Conservation (phyloP, 1,140 invertebrate species). For the Ceratina japonica region DNA sequence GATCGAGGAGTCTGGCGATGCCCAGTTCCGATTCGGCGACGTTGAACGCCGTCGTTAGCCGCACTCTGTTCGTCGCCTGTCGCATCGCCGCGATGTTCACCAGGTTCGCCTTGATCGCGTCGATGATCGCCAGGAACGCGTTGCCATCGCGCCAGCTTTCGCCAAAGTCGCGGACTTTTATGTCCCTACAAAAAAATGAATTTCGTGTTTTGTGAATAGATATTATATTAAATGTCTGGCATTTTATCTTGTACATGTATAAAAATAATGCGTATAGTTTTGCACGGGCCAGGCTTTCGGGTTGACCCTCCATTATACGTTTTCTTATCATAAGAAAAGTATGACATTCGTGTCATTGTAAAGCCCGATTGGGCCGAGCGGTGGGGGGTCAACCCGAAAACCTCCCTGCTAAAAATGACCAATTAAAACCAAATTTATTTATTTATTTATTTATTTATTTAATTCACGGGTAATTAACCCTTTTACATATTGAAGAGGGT, state of each 20-base stretch:
- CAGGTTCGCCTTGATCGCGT: conserved; percentile 95
- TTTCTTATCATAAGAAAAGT: no score
- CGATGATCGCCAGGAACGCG: conserved; percentile 97
- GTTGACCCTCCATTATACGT: no score
- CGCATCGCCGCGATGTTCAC: conserved; percentile 92
- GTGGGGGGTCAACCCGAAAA: no score
- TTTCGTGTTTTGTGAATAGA: not conserved
- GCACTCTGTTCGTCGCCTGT: conserved; percentile 87
- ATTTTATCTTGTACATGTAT: not conserved
- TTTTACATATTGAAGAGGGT: no score
- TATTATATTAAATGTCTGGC: not conserved
- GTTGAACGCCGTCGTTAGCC: conserved; percentile 95
- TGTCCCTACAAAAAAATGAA: conserved; percentile 86
- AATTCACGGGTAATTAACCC: no score
- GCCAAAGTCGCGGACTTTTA: conserved; percentile 96
- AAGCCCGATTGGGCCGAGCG: no score
- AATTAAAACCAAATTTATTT: no score
- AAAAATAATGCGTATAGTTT: no score
- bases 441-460: no score
- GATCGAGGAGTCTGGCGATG: conserved; percentile 94
- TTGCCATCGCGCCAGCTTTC: conserved; percentile 98
- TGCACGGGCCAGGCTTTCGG: no score
- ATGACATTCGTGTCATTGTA: no score
- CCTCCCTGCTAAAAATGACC: no score
- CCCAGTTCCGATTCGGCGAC: conserved; percentile 95